phyloP scores from a whole-genome alignment of 2,113 vertebrate species.

The Apteryx mantelli region DNA sequence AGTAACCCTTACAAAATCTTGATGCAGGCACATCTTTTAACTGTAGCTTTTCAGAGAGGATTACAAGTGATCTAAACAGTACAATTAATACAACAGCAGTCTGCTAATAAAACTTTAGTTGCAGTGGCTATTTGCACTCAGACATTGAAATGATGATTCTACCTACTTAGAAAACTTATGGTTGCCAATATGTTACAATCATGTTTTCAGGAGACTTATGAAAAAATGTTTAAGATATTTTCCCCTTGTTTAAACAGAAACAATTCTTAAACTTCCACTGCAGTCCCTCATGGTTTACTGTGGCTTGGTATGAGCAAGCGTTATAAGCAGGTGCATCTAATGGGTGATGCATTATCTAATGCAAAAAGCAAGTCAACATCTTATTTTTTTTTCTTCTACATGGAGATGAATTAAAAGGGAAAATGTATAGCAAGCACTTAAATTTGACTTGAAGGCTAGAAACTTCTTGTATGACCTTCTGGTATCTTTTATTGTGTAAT shows the following conservation, averaged over 20 bases:
- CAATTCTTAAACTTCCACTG: background rate
- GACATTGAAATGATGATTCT: background rate
- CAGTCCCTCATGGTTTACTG: background rate
- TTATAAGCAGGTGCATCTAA: background rate
- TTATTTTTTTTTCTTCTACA: background rate
- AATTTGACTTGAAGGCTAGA: background rate
- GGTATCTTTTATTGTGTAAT: background rate
- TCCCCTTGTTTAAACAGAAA: background rate
- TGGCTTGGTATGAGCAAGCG: background rate
- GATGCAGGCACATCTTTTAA: background rate
- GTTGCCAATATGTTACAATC: background rate
- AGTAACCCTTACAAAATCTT: slow-evolving; percentile 74
- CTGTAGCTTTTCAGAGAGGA: background rate
- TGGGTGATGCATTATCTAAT: background rate
- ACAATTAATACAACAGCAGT: background rate
- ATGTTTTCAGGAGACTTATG: background rate
- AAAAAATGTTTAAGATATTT: background rate
- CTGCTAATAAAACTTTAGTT: background rate
- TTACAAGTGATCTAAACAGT: slow-evolving; percentile 13
- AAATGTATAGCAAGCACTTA: background rate
- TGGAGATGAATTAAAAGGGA: background rate
- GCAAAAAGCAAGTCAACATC: background rate
- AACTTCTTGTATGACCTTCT: background rate
- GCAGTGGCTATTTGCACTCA: background rate
- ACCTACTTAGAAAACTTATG: background rate